A percentile compares a stretch with the other conserved stretches of the same genome.
Evolutionary conservation across 2,797 vertebrate species (phyloP).

Genomic region (Sarcoramphus papa): DNA sequence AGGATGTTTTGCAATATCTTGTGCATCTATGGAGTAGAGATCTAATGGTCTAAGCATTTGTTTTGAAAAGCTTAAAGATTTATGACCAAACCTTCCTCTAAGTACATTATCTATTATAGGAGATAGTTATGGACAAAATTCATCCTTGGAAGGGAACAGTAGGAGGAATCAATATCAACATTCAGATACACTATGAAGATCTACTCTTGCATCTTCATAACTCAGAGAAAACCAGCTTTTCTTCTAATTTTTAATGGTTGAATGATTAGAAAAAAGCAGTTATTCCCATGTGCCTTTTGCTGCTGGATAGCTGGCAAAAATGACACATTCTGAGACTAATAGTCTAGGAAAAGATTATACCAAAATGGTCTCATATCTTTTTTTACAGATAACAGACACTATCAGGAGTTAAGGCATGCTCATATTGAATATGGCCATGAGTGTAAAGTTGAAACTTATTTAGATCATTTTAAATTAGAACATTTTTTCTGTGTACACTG

Average conservation of each 20-base stretch:
- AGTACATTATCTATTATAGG: background rate
- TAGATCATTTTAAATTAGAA: slow-evolving; percentile 1
- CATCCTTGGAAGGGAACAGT: background rate
- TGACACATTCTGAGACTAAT: background rate
- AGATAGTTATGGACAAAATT: background rate
- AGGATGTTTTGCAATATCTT: background rate
- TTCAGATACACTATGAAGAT: background rate
- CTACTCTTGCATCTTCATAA: background rate
- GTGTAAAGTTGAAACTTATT: background rate
- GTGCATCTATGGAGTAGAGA: background rate
- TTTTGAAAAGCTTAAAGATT: background rate
- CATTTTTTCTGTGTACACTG: background rate
- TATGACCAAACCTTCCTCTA: background rate
- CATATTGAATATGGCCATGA: background rate
- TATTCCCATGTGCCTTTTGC: background rate
- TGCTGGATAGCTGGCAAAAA: background rate
- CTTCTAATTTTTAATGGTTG: background rate
- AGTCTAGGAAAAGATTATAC: background rate
- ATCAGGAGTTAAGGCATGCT: background rate
- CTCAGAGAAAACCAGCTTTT: background rate
- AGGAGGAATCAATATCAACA: background rate
- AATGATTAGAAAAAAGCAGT: background rate
- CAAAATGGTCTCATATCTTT: background rate
- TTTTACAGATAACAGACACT: background rate
- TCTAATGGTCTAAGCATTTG: background rate